Conservation (phyloP, 1,140 invertebrate species). For the Phthorimaea operculella region DNA sequence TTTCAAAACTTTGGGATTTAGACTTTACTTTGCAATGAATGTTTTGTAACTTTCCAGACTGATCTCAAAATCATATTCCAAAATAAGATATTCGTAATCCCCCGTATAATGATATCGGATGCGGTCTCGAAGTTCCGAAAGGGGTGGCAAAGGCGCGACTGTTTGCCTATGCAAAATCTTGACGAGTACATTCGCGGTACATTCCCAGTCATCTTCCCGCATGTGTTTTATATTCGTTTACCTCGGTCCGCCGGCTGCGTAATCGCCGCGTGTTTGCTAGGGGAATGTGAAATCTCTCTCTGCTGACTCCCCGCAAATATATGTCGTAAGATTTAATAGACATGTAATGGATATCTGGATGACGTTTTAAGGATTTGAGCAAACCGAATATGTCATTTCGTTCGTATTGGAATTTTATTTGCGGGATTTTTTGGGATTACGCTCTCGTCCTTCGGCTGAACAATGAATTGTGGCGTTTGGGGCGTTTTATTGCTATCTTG, state of each 20-base stretch:
- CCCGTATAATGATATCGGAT: neutral
- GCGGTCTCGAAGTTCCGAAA: neutral
- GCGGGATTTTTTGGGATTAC: conserved; percentile 52
- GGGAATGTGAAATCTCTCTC: conserved; percentile 35
- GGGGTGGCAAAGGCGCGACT: conserved; percentile 19
- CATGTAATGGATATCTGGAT: conserved; percentile 68
- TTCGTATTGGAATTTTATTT: conserved; percentile 65
- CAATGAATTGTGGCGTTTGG: conserved; percentile 20
- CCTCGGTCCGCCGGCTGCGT: conserved; percentile 59
- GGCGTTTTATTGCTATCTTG: neutral
- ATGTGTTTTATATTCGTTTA: conserved; percentile 68
- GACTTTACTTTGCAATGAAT: too few relatives aligned
- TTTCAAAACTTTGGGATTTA: too few relatives aligned
- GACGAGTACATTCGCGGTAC: conserved; percentile 43
- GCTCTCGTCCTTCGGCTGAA: conserved; percentile 33
- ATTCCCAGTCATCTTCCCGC: conserved; percentile 60
- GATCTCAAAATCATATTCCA: neutral
- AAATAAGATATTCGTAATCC: neutral
- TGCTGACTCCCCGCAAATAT: conserved; percentile 64
- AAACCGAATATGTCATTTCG: conserved; percentile 66
- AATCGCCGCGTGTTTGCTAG: conserved; percentile 65
- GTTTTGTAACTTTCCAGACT: neutral
- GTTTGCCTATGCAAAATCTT: conserved; percentile 65
- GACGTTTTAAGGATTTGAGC: conserved; percentile 68
- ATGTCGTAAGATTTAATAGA: conserved; percentile 68